Percentiles rank a stretch among this genome's conserved stretches.
Evolutionary conservation across 2,797 vertebrate genomes (phyloP).

Genomic region (Taeniopygia guttata): DNA sequence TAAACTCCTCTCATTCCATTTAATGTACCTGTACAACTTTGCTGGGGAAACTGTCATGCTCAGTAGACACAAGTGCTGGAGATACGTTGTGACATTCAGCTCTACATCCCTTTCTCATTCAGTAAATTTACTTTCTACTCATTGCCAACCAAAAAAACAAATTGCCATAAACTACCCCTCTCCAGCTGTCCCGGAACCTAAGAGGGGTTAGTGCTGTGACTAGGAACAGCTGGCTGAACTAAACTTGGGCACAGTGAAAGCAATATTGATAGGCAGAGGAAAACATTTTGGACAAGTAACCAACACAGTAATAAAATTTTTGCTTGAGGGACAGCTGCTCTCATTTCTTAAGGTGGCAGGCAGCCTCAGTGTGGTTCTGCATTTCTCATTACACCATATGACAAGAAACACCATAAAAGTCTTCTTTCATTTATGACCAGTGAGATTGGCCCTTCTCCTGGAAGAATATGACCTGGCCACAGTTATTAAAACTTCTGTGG

Average conservation of each 20-base stretch:
- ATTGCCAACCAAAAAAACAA: not conserved
- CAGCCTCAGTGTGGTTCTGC: not conserved
- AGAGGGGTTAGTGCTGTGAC: not conserved
- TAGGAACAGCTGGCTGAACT: not conserved
- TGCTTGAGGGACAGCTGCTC: slow-evolving; percentile 32
- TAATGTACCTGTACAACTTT: not conserved
- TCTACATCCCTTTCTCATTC: not conserved
- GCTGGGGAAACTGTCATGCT: not conserved
- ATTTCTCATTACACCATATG: slow-evolving; percentile 19
- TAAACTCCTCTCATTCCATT: not conserved
- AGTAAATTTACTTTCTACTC: not conserved
- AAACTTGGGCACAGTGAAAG: slow-evolving; percentile 15
- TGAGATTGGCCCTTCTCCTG: not conserved
- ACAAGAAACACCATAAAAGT: not conserved
- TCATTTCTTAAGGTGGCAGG: slow-evolving; percentile 8
- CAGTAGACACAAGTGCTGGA: not conserved
- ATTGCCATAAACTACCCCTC: not conserved
- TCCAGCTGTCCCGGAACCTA: not conserved
- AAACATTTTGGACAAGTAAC: slow-evolving; percentile 37
- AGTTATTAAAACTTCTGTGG: not conserved
- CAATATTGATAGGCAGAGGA: slow-evolving; percentile 30
- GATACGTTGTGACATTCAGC: not conserved
- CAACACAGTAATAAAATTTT: slow-evolving; percentile 19
- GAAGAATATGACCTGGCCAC: not conserved
- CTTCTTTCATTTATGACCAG: slow-evolving; percentile 17